A percentile compares a stretch with the other conserved stretches of the same genome.
phyloP scores from a whole-genome alignment of 2,888 invertebrate genomes.

The Drosophila eohydei region DNA sequence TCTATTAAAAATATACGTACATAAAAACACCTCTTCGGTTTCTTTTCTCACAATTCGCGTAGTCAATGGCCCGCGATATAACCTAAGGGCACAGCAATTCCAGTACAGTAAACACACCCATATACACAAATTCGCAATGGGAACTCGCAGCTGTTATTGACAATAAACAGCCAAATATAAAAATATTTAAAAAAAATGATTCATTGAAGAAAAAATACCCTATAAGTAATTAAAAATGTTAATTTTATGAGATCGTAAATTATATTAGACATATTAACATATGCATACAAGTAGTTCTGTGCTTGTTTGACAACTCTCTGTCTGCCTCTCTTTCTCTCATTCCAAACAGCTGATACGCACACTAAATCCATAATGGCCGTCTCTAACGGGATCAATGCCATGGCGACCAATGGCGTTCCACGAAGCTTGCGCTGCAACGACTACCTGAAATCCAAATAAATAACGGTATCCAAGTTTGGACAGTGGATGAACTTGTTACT shows the following conservation, averaged over 20 bases:
- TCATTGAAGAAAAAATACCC: neutral
- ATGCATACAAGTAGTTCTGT: neutral
- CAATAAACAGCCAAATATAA: constrained; percentile 33
- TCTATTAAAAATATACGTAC: neutral
- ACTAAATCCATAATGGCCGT: neutral
- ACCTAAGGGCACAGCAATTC: constrained; percentile 50
- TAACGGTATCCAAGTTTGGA: neutral
- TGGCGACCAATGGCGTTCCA: neutral
- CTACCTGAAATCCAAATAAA: neutral
- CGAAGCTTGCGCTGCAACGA: neutral
- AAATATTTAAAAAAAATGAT: neutral
- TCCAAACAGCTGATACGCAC: neutral
- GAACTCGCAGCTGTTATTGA: constrained; percentile 59
- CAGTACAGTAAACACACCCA: constrained; percentile 36
- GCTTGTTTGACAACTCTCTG: neutral
- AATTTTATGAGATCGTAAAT: neutral
- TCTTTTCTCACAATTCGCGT: constrained; percentile 26
- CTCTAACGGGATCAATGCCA: neutral
- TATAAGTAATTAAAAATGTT: neutral
- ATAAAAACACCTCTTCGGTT: neutral
- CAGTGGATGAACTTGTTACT: neutral
- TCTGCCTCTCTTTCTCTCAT: neutral
- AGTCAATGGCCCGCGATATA: constrained; percentile 28
- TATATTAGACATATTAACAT: neutral
- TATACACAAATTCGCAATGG: constrained; percentile 14